phyloP scores from a whole-genome alignment of 2,113 vertebrate genomes.

The Varanus salvator region DNA sequence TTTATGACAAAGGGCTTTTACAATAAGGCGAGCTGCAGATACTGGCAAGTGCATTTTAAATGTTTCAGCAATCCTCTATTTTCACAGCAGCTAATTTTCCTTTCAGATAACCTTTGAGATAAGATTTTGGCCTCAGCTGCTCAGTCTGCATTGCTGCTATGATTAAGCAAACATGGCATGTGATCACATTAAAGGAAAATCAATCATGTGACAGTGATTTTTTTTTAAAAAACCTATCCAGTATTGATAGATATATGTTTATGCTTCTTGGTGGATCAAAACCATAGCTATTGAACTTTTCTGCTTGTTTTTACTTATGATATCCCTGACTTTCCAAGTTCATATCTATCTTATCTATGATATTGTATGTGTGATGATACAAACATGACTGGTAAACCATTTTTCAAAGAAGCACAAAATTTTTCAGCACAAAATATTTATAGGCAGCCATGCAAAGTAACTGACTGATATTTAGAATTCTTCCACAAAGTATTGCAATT shows the following conservation, averaged over 20 bases:
- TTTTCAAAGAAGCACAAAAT: not conserved
- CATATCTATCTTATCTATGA: not conserved
- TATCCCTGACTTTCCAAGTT: not conserved
- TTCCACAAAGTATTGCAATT: not conserved
- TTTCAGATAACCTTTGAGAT: slow-evolving; percentile 40
- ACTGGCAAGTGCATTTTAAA: slow-evolving; percentile 44
- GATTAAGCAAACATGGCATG: slow-evolving; percentile 11
- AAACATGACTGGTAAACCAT: not conserved
- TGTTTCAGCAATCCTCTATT: slow-evolving; percentile 40
- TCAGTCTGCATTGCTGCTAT: not conserved
- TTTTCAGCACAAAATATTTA: not conserved
- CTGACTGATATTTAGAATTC: not conserved
- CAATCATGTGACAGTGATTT: not conserved
- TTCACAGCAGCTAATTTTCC: slow-evolving; percentile 46
- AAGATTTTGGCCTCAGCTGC: slow-evolving; percentile 30
- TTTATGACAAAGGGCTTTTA: slow-evolving; percentile 10
- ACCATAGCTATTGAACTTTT: not conserved
- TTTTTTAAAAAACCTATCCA: not conserved
- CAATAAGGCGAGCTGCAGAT: slow-evolving; percentile 42
- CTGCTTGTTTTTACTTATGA: not conserved
- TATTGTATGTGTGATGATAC: rapidly evolving
- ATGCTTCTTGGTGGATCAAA: not conserved
- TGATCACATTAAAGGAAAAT: not conserved
- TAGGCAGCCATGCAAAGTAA: not conserved
- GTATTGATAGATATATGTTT: not conserved